Evolutionary conservation across 2,797 vertebrate genomes (phyloP).

Genomic region (Premnoplex brunnescens): DNA sequence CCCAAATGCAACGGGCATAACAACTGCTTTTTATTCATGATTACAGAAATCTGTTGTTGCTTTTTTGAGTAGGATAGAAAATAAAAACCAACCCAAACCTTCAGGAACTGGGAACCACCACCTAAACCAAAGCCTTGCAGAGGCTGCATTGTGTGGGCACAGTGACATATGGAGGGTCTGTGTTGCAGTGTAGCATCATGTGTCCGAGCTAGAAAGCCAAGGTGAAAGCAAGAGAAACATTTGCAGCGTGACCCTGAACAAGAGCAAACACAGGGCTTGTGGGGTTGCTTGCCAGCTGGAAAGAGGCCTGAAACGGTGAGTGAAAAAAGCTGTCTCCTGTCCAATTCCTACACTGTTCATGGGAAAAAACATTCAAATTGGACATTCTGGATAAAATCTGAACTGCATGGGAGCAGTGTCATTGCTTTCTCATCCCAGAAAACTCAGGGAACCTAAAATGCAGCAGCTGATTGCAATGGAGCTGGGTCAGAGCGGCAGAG

Average conservation of each 20-base stretch:
- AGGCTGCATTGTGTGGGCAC: neutral
- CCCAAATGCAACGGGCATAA: neutral
- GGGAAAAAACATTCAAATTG: neutral
- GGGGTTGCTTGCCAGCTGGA: slow-evolving; percentile 50
- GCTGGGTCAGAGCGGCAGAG: neutral
- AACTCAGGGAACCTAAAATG: neutral
- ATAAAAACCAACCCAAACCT: neutral
- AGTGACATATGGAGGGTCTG: neutral
- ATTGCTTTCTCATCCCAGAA: neutral
- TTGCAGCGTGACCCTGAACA: slow-evolving; percentile 53
- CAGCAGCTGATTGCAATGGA: neutral
- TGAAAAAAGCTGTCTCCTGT: slow-evolving; percentile 42
- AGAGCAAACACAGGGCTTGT: slow-evolving; percentile 53
- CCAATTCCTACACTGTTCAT: neutral
- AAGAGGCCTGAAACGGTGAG: slow-evolving; percentile 1
- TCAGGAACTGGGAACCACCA: neutral
- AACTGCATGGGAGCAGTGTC: neutral
- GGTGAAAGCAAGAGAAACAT: slow-evolving; percentile 58
- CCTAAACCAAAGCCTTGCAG: neutral
- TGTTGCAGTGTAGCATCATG: neutral
- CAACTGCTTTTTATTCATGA: neutral
- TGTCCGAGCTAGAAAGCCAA: slow-evolving; percentile 41
- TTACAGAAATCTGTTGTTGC: neutral
- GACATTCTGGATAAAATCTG: neutral
- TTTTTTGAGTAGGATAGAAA: neutral